Evolutionary conservation across 2,888 invertebrate genomes (phyloP), one percentile per base, ranked within the genome.

Genomic region (Maniola hyperantus): DNA sequence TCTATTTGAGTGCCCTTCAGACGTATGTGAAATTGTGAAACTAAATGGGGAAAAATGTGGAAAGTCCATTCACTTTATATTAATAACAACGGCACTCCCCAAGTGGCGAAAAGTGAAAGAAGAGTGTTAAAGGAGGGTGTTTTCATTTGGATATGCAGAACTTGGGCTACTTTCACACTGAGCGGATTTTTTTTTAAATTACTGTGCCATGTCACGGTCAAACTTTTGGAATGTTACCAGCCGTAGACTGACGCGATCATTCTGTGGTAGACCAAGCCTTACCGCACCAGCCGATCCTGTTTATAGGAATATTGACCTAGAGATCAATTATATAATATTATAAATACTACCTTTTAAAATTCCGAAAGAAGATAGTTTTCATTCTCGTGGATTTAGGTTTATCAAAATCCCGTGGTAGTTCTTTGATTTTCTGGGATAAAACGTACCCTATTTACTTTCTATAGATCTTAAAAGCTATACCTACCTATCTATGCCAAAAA

Each of bases 81-180:
- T 67, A 64, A 67, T 55, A 55, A 64, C 59, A 55, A 48, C n/a
- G 48, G 54, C 59, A 64, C 58, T 64, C 58, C 59, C 64, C 46
- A 54, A 55, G 33, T 50, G 42, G 61, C 61, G 18, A 46, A 64
- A 48, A 64, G 18, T 64, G 44, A 46, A 26, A 26, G 26, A 26
- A 64, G 39, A 10, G 39, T 10, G 10, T 39, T 5, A 39, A 39
- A 59, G 63, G 5, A 55, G 55, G 55, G 55, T 18, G 55, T 55
- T 18, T 18, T 39, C 10, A n/a, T 34, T 53, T 53, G 6, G 15
- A 34, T 1, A 53, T 34, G n/a, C 34, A 53, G 34, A n/a, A 53
- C n/a, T 50, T 50, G 10, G 34, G 34, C 33, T 53, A 7, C n/a
- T n/a, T n/a, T 53, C 26, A n/a, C n/a, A n/a, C 34, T 5, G 33